Evolutionary conservation across 2,113 vertebrate genomes (phyloP), one percentile per base, ranked within the genome.

Genomic region (Gallinago undulata): DNA sequence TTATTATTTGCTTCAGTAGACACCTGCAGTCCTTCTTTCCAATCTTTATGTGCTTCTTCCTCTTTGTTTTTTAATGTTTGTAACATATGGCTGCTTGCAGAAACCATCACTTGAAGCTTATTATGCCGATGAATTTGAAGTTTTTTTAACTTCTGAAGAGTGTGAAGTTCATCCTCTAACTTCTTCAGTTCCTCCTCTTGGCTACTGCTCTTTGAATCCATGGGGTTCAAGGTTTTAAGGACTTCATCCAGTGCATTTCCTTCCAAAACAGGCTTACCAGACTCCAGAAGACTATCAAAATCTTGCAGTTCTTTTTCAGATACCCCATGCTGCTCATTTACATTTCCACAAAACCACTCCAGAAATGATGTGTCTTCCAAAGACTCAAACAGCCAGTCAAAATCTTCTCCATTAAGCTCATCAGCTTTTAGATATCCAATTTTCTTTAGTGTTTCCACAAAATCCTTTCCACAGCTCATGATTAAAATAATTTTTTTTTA

Each of bases 351-450:
- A 90, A 99, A 98, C 97, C 99, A 99, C 22, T 98, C 98, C 94
- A 99, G 84, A 92, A 99, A 99, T 6, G 98, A 93, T 68, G 94
- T 98, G 53, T 97, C 98, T 93, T 99, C 99, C 1, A 74, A 97
- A 31, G 97, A 93, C 56, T 99, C 99, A 96, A 99, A 99, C 79
- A 99, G 96, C 99, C 99, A 99, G 94, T 99, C 99, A 90, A 99
- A 99, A 94, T 99, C 99, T 17, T 98, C 99, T 82, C 98, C 98
- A 89, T 98, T 98, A 67, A 99, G 98, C 16, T 85, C 89, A 51
- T 97, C 94, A 7, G 98, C 98, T 56, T 97, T 97, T 23, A 98
- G 99, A 97, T 99, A 99, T 86, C 98, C 98, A 53, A 99, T 98
- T 91, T 97, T 98, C 86, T 97, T 97, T 63, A 99, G 96, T 9